Conservation (phyloP, 2,113 vertebrate genomes). For the Choloepus hoffmanni region DNA sequence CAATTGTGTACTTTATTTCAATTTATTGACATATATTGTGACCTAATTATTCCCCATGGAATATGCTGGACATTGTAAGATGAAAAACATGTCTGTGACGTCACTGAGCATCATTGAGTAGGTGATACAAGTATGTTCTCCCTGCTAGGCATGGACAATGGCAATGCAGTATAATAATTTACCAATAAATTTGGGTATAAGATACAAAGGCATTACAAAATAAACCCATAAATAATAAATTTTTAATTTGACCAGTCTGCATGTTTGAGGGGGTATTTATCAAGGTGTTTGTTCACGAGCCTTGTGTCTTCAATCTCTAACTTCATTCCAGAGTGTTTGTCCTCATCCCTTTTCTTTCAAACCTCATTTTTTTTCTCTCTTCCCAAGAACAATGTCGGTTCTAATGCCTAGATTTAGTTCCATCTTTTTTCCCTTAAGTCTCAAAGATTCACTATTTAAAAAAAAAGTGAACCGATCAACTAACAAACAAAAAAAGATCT, state of each 20-base stretch:
- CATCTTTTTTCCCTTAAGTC: neutral
- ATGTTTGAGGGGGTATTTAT: neutral
- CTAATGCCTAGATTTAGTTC: conserved; percentile 15
- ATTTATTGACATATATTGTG: neutral
- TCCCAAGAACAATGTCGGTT: neutral
- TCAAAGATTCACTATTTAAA: neutral
- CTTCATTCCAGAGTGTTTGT: neutral
- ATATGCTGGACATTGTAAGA: neutral
- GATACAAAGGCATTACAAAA: neutral
- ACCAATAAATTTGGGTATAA: neutral
- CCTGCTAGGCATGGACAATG: neutral
- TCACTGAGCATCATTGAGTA: neutral
- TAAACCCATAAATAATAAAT: neutral
- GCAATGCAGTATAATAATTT: neutral
- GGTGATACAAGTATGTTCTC: neutral
- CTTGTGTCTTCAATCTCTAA: neutral
- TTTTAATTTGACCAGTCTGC: neutral
- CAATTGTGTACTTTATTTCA: neutral
- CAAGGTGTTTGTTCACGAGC: neutral
- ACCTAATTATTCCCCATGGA: neutral
- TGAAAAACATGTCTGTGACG: neutral
- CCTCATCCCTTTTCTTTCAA: neutral
- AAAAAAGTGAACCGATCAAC: neutral
- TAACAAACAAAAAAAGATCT: neutral
- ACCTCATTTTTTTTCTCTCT: neutral